phyloP scores from a whole-genome alignment of 2,888 invertebrate species.

The Cacoxenus indagator region DNA sequence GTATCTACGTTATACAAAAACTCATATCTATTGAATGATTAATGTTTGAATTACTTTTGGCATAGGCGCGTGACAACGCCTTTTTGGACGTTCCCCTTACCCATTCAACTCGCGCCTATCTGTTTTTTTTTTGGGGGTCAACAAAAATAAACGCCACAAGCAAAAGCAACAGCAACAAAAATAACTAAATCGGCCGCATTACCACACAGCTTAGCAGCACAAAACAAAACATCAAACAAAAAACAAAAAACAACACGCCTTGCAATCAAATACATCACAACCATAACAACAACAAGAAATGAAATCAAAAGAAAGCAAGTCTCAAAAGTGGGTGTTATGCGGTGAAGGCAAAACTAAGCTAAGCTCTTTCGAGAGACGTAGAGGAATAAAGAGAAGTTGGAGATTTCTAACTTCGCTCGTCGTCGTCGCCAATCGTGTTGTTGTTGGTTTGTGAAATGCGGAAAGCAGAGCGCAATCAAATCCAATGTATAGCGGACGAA shows the following conservation, averaged over 20 bases:
- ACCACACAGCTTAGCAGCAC: background rate
- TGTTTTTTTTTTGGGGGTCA: background rate
- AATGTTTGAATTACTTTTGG: slow-evolving; percentile 51
- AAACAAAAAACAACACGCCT: background rate
- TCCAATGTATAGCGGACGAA: background rate
- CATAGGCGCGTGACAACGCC: background rate
- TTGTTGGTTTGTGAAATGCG: slow-evolving; percentile 49
- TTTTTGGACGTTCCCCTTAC: background rate
- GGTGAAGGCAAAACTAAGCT: too few species aligned
- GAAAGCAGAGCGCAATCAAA: slow-evolving; percentile 40
- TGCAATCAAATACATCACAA: background rate
- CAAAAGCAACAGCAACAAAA: too few species aligned
- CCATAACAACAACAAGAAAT: background rate
- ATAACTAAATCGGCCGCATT: background rate
- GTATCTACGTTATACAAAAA: slow-evolving; percentile 33
- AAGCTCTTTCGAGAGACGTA: too few species aligned
- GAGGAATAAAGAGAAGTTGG: background rate
- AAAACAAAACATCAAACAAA: background rate
- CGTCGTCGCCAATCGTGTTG: too few species aligned
- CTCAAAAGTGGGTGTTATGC: too few species aligned
- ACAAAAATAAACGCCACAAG: background rate
- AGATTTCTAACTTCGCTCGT: slow-evolving; percentile 7
- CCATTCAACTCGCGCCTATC: background rate
- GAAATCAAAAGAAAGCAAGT: slow-evolving; percentile 2
- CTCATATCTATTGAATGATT: slow-evolving; percentile 46